Base-by-base conservation (phyloP, 2,113 vertebrate species). In the Bubo blakistoni region DNA sequence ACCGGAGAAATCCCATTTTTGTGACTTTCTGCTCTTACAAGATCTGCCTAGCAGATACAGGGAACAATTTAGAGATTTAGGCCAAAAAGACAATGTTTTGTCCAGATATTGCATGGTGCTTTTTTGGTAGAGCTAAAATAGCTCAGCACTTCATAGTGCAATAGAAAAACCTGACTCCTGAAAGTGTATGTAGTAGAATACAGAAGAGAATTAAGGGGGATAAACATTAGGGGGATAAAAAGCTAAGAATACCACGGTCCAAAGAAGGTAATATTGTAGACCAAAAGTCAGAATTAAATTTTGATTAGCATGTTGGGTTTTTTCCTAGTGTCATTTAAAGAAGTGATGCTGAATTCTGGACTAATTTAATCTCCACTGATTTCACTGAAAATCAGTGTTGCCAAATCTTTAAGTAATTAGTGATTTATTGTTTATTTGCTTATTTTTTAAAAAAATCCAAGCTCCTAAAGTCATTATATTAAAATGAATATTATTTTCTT, bases 101-200 rank as follows among this genome's bases (percentile, higher is more conserved):
- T 42, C 13, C 44, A 29, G 18, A 4, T 36, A 25, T 5, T 17
- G 10, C 13, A 26, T 1, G 0, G 14, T 9, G 47, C 40, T 62
- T n/a, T 70, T 63, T 51, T 14, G 14, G 27, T 21, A 51, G 51
- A 79, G 18, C 5, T 82, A 17, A 6, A 26, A 66, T 44, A 87
- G 13, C 16, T 73, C 52, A 74, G n/a, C 34, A 36, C 9, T 30
- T 22, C 12, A 16, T 16, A 58, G 18, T 30, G 34, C 34, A 40
- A n/a, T 32, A 4, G 44, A 46, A n/a, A n/a, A 46, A 46, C 5
- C 5, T 4, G 2, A 32, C 12, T 71, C 26, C 24, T 63, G 66
- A 32, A 78, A 74, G 47, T 4, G 1, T 7, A 65, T 5, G 14
- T 20, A 58, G 22, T 16, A 71, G 94, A 66, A 58, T 13, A 72